These are phyloP conservation scores for Drosophila lacteicornis DNA, from an alignment of 1,140 invertebrate species.

Conservation along the genomic window DNA sequence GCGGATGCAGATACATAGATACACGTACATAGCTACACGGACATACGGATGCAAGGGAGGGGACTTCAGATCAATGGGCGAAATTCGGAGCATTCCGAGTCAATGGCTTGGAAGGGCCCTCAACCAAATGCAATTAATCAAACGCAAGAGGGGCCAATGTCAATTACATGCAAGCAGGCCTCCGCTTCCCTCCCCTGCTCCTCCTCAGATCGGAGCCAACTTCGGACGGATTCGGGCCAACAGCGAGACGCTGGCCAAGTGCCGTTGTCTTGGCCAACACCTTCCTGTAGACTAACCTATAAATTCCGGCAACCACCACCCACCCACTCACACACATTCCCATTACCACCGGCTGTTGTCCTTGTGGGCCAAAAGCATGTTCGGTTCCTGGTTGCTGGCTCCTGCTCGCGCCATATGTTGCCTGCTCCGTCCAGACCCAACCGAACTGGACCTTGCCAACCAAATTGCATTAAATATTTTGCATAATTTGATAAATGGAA, in stretches of 20 bases:
- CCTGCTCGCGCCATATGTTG: slow-evolving; percentile 14
- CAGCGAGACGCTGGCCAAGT: slow-evolving; percentile 8
- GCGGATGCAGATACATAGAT: slow-evolving; percentile 35
- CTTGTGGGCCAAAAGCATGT: slow-evolving; percentile 39
- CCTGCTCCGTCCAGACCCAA: not conserved
- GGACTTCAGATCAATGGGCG: slow-evolving; percentile 38
- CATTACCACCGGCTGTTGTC: slow-evolving; percentile 35
- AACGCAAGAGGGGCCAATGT: slow-evolving; percentile 64
- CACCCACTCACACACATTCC: not conserved
- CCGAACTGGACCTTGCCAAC: not conserved
- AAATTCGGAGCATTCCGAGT: slow-evolving; percentile 72
- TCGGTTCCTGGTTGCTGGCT: slow-evolving; percentile 29
- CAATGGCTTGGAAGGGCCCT: slow-evolving; percentile 69
- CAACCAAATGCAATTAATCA: slow-evolving; percentile 79
- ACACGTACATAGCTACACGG: slow-evolving; percentile 27
- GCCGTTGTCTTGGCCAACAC: slow-evolving; percentile 48
- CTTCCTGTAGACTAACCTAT: slow-evolving; percentile 19
- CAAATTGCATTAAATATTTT: slow-evolving; percentile 68
- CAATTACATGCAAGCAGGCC: slow-evolving; percentile 52
- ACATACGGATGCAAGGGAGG: slow-evolving; percentile 1
- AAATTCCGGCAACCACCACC: slow-evolving; percentile 1
- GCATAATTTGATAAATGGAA: slow-evolving; percentile 56
- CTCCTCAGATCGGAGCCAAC: not conserved
- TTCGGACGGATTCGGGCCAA: slow-evolving; percentile 23
- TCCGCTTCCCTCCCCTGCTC: not conserved